Percentiles rank a stretch among this genome's conserved stretches.
These are phyloP conservation scores for Coranthus polyacanthus DNA, from an alignment of 2,797 vertebrate species.

Conservation along the genomic window DNA sequence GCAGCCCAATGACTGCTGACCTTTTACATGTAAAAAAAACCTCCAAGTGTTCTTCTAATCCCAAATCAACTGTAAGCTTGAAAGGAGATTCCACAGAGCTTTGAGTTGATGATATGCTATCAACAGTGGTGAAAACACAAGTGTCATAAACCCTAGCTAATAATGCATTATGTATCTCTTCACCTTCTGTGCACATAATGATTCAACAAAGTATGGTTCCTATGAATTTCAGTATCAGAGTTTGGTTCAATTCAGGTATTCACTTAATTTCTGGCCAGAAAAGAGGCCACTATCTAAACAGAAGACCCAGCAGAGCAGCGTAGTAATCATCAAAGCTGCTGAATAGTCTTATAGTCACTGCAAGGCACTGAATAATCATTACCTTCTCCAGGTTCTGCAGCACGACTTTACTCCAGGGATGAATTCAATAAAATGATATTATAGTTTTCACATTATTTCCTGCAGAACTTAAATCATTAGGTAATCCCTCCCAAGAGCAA, in stretches of 20 bases:
- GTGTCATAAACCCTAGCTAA: slow-evolving; percentile 11
- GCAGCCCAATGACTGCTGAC: too few relatives aligned
- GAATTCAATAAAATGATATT: neutral
- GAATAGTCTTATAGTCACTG: neutral
- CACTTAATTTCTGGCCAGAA: neutral
- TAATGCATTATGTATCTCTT: slow-evolving; percentile 46
- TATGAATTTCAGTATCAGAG: neutral
- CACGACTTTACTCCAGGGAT: neutral
- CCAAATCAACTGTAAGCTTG: slow-evolving; percentile 21
- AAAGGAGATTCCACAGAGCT: slow-evolving; percentile 12
- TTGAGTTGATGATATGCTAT: slow-evolving; percentile 7
- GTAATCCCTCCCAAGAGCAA: neutral
- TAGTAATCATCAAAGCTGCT: neutral
- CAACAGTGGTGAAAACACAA: slow-evolving; percentile 14
- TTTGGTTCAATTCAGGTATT: neutral
- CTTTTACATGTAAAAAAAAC: too few relatives aligned
- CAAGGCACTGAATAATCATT: too few relatives aligned
- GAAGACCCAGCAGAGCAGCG: neutral
- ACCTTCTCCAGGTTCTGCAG: too few relatives aligned
- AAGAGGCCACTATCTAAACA: neutral
- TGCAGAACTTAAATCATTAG: neutral
- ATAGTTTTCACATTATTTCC: slow-evolving; percentile 1
- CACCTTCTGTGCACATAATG: slow-evolving; percentile 16
- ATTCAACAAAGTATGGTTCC: neutral
- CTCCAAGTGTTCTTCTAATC: slow-evolving; percentile 13